Evolutionary conservation across 2,113 vertebrate species (phyloP).

Genomic region (Phyllopteryx taeniolatus): DNA sequence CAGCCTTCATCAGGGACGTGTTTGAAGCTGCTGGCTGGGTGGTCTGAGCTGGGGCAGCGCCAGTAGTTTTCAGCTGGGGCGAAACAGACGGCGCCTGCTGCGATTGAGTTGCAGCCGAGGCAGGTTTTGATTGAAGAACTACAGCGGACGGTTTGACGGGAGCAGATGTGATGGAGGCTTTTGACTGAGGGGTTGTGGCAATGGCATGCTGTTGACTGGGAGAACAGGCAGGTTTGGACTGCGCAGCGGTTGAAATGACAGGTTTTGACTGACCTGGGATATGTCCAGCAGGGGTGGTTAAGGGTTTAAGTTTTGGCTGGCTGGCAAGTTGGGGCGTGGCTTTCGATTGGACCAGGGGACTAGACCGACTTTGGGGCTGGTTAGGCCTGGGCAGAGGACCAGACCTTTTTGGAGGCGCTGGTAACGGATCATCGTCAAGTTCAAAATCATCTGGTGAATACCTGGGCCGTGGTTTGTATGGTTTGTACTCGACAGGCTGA

Average conservation of each 20-base stretch:
- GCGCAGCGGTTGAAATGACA: constrained; percentile 13
- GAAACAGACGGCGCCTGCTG: constrained; percentile 21
- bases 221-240: constrained; percentile 21
- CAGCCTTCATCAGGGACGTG: constrained; percentile 20
- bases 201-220: constrained; percentile 5
- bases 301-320: constrained; percentile 38
- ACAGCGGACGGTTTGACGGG: constrained; percentile 25
- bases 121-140: constrained; percentile 10
- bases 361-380: constrained; percentile 13
- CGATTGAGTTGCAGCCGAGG: constrained; percentile 16
- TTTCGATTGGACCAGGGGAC: constrained; percentile 15
- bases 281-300: constrained; percentile 25
- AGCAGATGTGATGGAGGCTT: constrained; percentile 11
- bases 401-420: constrained; percentile 21
- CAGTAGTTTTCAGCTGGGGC: constrained; percentile 18
- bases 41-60: background rate
- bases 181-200: constrained; percentile 11
- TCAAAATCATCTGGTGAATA: constrained; percentile 77
- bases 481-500: constrained; percentile 71
- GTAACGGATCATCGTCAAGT: constrained; percentile 70
- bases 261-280: constrained; percentile 46
- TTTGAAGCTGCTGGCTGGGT: constrained; percentile 5
- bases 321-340: constrained; percentile 20
- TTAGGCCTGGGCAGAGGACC: constrained; percentile 12
- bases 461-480: constrained; percentile 75